A percentile compares a stretch with the other conserved stretches of the same genome.
Evolutionary conservation across 2,113 vertebrate species (phyloP).

Genomic region (Rattus rattus): DNA sequence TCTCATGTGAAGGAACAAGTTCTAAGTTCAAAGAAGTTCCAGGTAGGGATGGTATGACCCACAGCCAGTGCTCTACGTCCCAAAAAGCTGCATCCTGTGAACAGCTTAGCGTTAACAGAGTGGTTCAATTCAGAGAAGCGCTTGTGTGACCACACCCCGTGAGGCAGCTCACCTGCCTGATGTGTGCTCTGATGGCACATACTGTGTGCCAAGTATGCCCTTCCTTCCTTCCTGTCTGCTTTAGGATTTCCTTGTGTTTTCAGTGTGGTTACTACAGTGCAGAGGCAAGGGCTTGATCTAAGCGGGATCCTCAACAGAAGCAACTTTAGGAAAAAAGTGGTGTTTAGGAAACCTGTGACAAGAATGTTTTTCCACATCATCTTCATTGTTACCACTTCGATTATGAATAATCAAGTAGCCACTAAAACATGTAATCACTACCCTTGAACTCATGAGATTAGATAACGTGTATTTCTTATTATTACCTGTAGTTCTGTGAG

Average conservation of each 20-base stretch:
- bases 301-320: neutral
- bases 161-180: neutral
- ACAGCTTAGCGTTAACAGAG: neutral
- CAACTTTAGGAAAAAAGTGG: neutral
- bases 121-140: neutral
- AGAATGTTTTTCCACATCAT: neutral
- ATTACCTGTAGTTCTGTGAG: neutral
- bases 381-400: neutral
- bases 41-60: neutral
- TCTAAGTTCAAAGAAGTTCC: neutral
- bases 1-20: neutral
- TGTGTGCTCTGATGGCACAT: neutral
- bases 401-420: neutral
- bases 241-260: neutral
- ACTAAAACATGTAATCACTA: accelerated
- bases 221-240: neutral
- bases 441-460: neutral
- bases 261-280: neutral
- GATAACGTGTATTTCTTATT: neutral
- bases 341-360: no score
- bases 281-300: neutral
- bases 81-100: neutral
- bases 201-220: no score
- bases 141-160: neutral
- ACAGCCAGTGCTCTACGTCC: neutral